Evolutionary conservation across 1,140 invertebrate genomes (phyloP), one percentile per base, ranked within the genome.

Genomic region (Pseudachorutes palmiensis): DNA sequence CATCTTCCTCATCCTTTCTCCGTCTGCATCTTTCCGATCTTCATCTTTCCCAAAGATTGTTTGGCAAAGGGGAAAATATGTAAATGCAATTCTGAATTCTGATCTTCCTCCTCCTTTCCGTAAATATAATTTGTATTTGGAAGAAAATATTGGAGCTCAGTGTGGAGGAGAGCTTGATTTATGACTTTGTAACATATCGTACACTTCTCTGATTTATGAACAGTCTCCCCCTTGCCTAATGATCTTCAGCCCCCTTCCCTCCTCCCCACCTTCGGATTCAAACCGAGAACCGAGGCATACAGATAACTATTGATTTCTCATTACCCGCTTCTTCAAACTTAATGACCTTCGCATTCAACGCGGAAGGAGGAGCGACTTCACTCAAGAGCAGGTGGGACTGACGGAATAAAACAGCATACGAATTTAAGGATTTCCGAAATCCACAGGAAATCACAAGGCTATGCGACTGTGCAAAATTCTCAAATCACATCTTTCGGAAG

Each of bases 301-400:
- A 55, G 51, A 55, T 55, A 55, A 55, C 51, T 55, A 55, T 55
- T 55, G 51, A 55, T 55, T 55, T 55, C 51, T 55, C 51, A 55
- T 55, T 55, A 55, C 24, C 51, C 51, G 24, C 12, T 19, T 19
- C 12, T 24, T 55, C 51, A 16, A 55, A 55, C 51, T 55, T 55
- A 55, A 55, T 55, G 51, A 14, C 51, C 24, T 55, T 26, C 51
- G 3, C 12, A 55, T 19, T 24, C 5, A 41, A 41, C 5, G 36
- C 19, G 36, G 36, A 19, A 19, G 36, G 5, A 19, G 36, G 19
- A 19, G 5, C 51, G 24, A 22, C 51, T 5, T 55, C 51, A 22
- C 51, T 55, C 24, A 55, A 24, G 51, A 5, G 24, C 24, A 45
- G 36, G 36, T 45, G 36, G 36, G 19, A 45, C 36, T 12, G 36